Base-by-base conservation (phyloP, 2,888 invertebrate species). In the Aricia artaxerxes region DNA sequence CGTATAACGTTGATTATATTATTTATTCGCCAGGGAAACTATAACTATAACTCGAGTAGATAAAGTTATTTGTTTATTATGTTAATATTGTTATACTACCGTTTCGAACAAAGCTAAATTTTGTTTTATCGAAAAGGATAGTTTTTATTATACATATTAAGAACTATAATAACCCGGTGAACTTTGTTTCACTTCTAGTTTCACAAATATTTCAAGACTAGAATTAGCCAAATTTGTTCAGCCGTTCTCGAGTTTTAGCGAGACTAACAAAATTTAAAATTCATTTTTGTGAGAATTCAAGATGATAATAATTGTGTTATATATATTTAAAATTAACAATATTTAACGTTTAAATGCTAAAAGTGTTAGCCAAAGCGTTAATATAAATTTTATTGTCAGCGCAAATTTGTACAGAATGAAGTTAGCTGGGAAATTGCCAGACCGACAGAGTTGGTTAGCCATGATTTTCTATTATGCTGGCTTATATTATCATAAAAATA, bases 401-500 rank as follows among this genome's bases (percentile, higher is more conserved):
- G 13, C 76, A 31, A 53, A 35, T 53, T 75, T 53, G 6, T 13
- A 44, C 16, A 53, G 7, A 76, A 76, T 76, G 53, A 76, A 76
- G 76, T 76, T 53, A 76, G 31, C 7, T 76, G 53, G 76, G 35
- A 7, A 57, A 57, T 35, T 76, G 53, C 53, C 73, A 73, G 31
- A 76, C 49, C 49, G 7, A 11, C 31, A 11, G 49, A 76, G 76
- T 16, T 31, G 76, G 76, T 49, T 31, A 13, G 69, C 69, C 69
- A 38, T 31, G 35, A 69, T 16, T 38, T 69, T 16, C 69, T 69
- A 16, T 35, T 69, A 16, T 35, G 11, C 7, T 35, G 11, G 69
- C 35, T 69, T 35, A 13, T 35, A 35, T 24, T 4, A 69, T 13
- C n/a, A n/a, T n/a, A n/a, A 35, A 11, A 35, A 11, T 69, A 69